A percentile compares a stretch with the other conserved stretches of the same genome.
phyloP scores from a whole-genome alignment of 2,888 invertebrate genomes.

The Mamestra brassicae region DNA sequence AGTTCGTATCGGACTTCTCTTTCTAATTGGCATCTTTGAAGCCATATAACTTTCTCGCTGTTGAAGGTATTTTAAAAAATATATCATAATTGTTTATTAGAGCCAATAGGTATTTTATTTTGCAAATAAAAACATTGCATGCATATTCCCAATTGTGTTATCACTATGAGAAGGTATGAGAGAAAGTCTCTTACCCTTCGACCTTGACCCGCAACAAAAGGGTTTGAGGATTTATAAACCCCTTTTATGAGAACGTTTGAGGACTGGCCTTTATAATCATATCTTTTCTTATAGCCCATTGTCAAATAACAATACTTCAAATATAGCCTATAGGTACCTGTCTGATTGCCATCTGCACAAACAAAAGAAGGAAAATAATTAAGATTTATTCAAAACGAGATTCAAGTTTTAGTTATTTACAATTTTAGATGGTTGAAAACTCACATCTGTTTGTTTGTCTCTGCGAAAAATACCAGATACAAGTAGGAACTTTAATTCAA shows the following conservation, averaged over 20 bases:
- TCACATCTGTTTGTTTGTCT: constrained; percentile 4
- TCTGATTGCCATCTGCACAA: constrained; percentile 22
- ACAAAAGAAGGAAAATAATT: constrained; percentile 7
- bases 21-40: no score
- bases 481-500: background rate
- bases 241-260: constrained; percentile 32
- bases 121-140: no score
- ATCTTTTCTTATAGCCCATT: background rate
- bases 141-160: background rate
- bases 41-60: no score
- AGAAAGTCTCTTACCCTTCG: background rate
- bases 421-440: constrained; percentile 32
- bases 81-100: no score
- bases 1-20: no score
- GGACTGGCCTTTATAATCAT: background rate
- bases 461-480: background rate
- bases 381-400: constrained; percentile 23
- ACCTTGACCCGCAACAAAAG: constrained; percentile 35
- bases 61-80: no score
- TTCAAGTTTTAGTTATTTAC: constrained; percentile 26
- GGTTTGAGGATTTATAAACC: constrained; percentile 17
- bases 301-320: constrained; percentile 17
- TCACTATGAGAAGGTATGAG: background rate
- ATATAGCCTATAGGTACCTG: constrained; percentile 2
- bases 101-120: no score